These are phyloP conservation scores for Ibidorhyncha struthersii DNA, from an alignment of 2,113 vertebrate species.

Conservation along the genomic window DNA sequence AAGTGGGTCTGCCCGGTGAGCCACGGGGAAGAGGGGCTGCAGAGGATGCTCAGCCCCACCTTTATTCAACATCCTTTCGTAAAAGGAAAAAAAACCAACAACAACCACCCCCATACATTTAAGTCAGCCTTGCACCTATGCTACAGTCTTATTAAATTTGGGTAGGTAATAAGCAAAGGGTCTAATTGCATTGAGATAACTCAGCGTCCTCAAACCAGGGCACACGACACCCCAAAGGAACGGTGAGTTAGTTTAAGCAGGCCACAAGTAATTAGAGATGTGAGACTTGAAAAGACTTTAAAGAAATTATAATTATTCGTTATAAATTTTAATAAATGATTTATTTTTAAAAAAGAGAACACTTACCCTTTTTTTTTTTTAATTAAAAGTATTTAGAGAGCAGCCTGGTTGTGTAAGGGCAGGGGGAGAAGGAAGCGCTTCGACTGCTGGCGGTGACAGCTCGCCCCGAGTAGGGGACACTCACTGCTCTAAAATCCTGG, in stretches of 20 bases:
- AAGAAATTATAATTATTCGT: not conserved
- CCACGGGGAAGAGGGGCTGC: not conserved
- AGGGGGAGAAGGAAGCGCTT: not conserved
- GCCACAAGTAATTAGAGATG: not conserved
- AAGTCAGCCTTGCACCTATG: not conserved
- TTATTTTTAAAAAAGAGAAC: not conserved
- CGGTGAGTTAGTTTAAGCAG: not conserved
- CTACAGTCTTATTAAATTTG: rapidly evolving
- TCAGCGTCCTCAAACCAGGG: not conserved
- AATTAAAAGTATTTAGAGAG: not conserved
- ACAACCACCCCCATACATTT: rapidly evolving
- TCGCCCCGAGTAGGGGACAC: not conserved
- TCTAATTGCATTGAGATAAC: not conserved
- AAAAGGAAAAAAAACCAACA: not conserved
- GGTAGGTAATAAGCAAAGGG: not conserved
- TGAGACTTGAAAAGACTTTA: not conserved
- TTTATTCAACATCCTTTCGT: not conserved
- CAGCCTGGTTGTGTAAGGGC: not conserved
- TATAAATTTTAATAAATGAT: not conserved
- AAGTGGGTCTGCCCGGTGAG: not conserved
- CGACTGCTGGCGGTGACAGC: rapidly evolving
- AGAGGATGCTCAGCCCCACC: not conserved
- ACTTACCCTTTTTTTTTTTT: no score
- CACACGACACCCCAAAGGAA: not conserved
- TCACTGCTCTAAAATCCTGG: not conserved